Evolutionary conservation across 1,140 invertebrate genomes (phyloP).

Genomic region (Hyphantria cunea): DNA sequence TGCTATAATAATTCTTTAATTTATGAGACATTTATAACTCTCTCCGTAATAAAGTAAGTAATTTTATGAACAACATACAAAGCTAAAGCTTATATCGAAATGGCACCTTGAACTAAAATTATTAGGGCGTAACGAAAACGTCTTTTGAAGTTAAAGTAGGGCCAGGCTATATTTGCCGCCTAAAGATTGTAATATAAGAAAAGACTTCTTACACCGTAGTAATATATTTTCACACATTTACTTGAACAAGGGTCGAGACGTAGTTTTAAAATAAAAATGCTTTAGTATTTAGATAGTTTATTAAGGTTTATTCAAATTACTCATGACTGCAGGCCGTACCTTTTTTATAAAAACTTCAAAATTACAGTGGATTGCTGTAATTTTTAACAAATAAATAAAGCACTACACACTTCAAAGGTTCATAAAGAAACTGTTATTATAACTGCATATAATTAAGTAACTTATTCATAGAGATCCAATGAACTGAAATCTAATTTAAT

Average conservation of each 20-base stretch:
- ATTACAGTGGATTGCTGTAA: too few relatives aligned
- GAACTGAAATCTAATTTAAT: conserved; percentile 23
- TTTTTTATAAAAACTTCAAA: too few relatives aligned
- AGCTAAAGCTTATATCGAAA: background rate
- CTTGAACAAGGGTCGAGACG: background rate
- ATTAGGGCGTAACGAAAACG: conserved; percentile 14
- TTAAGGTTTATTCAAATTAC: too few relatives aligned
- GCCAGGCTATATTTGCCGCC: background rate
- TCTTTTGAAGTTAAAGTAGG: conserved; percentile 12
- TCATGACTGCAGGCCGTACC: too few relatives aligned
- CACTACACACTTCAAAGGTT: too few relatives aligned
- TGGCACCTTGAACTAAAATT: background rate
- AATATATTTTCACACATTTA: background rate
- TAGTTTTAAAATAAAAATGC: background rate
- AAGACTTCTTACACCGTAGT: background rate
- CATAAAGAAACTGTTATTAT: conserved; percentile 1
- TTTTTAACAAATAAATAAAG: too few relatives aligned
- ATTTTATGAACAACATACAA: background rate
- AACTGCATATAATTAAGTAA: conserved; percentile 4
- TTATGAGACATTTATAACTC: background rate
- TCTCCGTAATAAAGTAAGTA: background rate
- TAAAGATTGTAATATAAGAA: conserved; percentile 5
- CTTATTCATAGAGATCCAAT: conserved; percentile 17
- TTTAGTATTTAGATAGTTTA: too few relatives aligned
- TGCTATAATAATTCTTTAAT: too few relatives aligned